Base-by-base conservation (phyloP, 1,140 invertebrate genomes). In the Euborellia annulipes region DNA sequence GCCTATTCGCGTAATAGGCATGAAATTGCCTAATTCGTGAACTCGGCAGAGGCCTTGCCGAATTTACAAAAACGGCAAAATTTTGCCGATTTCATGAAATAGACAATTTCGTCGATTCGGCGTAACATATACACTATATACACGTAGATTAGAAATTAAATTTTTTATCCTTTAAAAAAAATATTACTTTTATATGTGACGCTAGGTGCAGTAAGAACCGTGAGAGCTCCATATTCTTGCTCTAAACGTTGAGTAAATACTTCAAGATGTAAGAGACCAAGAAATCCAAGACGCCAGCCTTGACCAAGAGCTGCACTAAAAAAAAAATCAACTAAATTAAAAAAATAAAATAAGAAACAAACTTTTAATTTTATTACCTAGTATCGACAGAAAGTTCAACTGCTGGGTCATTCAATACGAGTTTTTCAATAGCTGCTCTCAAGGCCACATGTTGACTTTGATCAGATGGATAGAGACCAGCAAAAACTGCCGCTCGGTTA, bases 261-360 rank as follows among this genome's bases (percentile, higher is more conserved):
- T 64, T 98, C 93, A 72, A 98, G 79, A 61, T 98, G 94, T 6
- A 98, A 66, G 3, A 97, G 65, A 0, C 94, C 94, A 3, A 97
- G 67, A 63, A 97, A 98, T 3, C 92, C 93, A 23, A 94, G 61
- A 38, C 88, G 71, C 83, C 86, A 98, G 30, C 93, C 94, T 62
- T 88, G 81, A 11, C 95, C 95, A 38, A 98, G 65, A 3, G 91
- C 91, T 47, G 85, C 77, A 72, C 90, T 92, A 56, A 43, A 69
- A n/a, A 43, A 18, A 42, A 13, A 19, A n/a, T 44, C 32, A 44
- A 4, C 16, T 22, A 38, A 37, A 20, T 21, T 7, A 45, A 22
- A 14, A 6, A 2, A 19, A 38, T 32, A 38, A 34, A 9, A n/a
- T 14, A 9, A 34, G 14, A n/a, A 34, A 9, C 32, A 34, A 9